Conservation (phyloP, 2,888 invertebrate genomes). For the Sympetrum striolatum region DNA sequence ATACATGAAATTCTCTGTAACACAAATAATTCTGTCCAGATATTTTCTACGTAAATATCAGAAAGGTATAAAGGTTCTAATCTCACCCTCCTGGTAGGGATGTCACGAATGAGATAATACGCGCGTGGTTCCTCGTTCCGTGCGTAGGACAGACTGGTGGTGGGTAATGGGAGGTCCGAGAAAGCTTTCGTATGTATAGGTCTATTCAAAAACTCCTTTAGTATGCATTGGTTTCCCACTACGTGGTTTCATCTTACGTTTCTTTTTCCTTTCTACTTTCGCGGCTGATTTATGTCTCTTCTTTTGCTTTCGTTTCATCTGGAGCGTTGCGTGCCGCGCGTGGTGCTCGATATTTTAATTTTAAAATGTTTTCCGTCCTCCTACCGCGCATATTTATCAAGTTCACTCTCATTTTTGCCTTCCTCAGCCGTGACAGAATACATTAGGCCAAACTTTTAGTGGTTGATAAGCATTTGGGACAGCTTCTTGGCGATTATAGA, state of each 20-base stretch:
- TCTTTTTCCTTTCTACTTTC: background rate
- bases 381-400: background rate
- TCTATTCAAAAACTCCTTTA: constrained; percentile 9
- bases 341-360: background rate
- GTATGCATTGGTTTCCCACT: background rate
- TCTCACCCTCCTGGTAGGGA: background rate
- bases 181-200: background rate
- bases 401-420: no score
- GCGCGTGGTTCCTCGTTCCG: background rate
- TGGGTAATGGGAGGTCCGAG: background rate
- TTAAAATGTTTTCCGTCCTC: background rate
- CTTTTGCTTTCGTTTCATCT: background rate
- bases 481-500: no score
- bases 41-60: constrained; percentile 1
- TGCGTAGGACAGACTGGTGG: background rate
- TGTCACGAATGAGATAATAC: constrained; percentile 3
- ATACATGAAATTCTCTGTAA: background rate
- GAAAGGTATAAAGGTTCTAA: background rate
- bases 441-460: no score
- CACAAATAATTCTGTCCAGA: background rate
- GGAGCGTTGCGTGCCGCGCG: background rate
- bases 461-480: no score
- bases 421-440: no score
- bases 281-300: background rate
- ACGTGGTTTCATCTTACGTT: background rate